phyloP scores from a whole-genome alignment of 2,888 invertebrate genomes.

The Cheilosia scutellata region DNA sequence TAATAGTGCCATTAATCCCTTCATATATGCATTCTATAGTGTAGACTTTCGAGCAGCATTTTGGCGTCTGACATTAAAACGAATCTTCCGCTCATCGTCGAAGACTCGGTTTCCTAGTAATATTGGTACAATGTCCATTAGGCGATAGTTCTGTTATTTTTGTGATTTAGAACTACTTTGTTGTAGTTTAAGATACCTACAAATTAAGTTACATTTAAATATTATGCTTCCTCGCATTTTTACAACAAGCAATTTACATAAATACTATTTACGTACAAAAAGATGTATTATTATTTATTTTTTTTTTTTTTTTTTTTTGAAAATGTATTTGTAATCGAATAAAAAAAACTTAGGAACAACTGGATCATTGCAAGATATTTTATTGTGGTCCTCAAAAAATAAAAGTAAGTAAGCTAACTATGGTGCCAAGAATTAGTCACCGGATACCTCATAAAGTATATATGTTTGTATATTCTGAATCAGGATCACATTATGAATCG shows the following conservation, averaged over 20 bases:
- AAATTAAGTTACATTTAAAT: background rate
- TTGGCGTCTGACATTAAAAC: conserved; percentile 89
- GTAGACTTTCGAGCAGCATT: conserved; percentile 94
- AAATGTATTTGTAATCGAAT: conserved; percentile 4
- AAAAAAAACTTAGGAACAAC: background rate
- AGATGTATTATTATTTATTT: conserved; percentile 23
- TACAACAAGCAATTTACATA: conserved; percentile 10
- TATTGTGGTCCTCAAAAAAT: too few relatives aligned
- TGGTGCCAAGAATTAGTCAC: too few relatives aligned
- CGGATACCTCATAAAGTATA: too few relatives aligned
- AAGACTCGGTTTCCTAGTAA: conserved; percentile 82
- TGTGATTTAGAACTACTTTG: conserved; percentile 5
- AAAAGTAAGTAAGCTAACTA: too few relatives aligned
- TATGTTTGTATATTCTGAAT: too few relatives aligned
- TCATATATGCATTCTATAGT: conserved; percentile 95
- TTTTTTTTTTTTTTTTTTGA: background rate
- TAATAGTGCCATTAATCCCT: conserved; percentile 95
- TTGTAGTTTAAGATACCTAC: conserved; percentile 16
- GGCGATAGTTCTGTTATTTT: conserved; percentile 80
- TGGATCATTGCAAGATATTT: background rate
- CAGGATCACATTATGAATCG: too few relatives aligned
- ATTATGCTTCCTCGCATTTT: conserved; percentile 36
- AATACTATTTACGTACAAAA: conserved; percentile 16
- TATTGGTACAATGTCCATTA: conserved; percentile 81
- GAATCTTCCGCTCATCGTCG: conserved; percentile 81